phyloP scores from a whole-genome alignment of 2,888 invertebrate species.

The Bellardia bayeri region DNA sequence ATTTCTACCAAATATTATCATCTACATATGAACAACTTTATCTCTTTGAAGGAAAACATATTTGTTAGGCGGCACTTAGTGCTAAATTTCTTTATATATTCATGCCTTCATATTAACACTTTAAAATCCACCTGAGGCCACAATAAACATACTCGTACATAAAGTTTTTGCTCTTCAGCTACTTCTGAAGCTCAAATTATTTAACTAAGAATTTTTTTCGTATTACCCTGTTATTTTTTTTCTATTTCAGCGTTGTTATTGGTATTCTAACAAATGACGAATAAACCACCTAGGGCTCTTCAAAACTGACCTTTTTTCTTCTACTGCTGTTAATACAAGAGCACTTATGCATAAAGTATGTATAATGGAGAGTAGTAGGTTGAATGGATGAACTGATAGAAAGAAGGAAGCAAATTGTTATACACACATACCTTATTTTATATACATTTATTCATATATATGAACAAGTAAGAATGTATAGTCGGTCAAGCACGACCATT shows the following conservation, averaged over 20 bases:
- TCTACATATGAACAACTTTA: constrained; percentile 22
- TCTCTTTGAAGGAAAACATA: not conserved
- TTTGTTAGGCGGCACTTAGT: constrained; percentile 26
- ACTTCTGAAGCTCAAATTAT: constrained; percentile 15
- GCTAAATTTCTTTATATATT: constrained; percentile 47
- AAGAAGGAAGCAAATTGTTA: not conserved
- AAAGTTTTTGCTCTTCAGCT: not conserved
- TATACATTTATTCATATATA: too few species aligned
- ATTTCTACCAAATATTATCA: not conserved
- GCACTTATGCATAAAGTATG: constrained; percentile 62
- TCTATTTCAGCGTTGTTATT: constrained; percentile 20
- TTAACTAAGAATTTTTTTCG: not conserved
- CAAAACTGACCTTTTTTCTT: constrained; percentile 65
- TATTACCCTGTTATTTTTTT: constrained; percentile 1
- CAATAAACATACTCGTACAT: not conserved
- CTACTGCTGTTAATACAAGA: constrained; percentile 59
- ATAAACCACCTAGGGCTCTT: constrained; percentile 61
- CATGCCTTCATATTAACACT: constrained; percentile 62
- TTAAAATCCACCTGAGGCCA: constrained; percentile 66
- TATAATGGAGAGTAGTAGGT: not conserved
- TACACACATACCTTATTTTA: too few species aligned
- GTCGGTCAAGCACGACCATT: too few species aligned
- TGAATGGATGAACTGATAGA: too few species aligned
- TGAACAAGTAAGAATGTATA: too few species aligned
- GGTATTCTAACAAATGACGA: constrained; percentile 52